Base-by-base conservation (phyloP, 2,888 invertebrate genomes). In the Metalampra italica region DNA sequence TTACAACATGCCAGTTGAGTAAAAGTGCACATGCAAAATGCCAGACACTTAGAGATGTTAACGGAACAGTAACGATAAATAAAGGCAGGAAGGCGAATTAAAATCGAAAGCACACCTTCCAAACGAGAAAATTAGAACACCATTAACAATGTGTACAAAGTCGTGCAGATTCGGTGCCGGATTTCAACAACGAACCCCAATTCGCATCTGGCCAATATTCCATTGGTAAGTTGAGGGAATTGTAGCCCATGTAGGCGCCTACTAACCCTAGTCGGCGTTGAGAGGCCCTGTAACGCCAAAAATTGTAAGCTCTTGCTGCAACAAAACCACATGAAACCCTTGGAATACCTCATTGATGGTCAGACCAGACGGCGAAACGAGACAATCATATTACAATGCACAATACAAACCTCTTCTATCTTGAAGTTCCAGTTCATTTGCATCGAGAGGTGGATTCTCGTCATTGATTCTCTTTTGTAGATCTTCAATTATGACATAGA, bases 401-500 rank as follows among this genome's bases (percentile, higher is more conserved):
- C 3, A 45, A 43, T 52, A 74, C 88, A 77, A 77, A 94, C 94
- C 94, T 90, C 92, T 88, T 69, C 93, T 89, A 60, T 95, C 93
- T 62, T 93, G 92, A 45, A 95, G 90, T 62, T 91, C 92, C 39
- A 91, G 72, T 68, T 94, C 94, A 49, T 93, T 92, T 65, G 93
- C 91, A 50, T 92, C 92, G 12, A 92, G 81, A 3, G 92, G 90
- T 42, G 95, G 95, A 79, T 96, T 96, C 82, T 96, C 96, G 55
- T 92, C 91, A 60, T 96, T 92, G 54, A 96, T 96, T 43, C 93
- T 93, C 64, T 90, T 90, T 76, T 96, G 96, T 45, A 97, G 76
- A 79, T 97, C 94, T 45, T 93, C 91, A 63, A 96, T 95, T 41
- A 95, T 80, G n/a, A 96, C 86, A 46, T 93, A 90, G 69, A 91